Conservation (phyloP, 1,140 invertebrate species). For the Tachypleus tridentatus region DNA sequence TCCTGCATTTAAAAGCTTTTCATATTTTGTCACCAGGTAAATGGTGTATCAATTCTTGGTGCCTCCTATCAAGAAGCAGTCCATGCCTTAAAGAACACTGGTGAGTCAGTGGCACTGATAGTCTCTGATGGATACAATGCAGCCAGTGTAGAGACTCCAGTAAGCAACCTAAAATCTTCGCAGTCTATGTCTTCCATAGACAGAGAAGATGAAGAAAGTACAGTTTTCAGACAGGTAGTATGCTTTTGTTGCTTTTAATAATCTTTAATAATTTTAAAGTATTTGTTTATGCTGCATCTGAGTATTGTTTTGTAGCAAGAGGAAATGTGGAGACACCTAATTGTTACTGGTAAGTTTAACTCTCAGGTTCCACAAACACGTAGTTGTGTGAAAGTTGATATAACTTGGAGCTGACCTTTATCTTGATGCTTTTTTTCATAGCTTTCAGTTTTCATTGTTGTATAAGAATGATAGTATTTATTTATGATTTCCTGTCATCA, state of each 20-base stretch:
- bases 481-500: too few relatives aligned
- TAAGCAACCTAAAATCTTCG: slow-evolving; percentile 6
- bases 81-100: slow-evolving; percentile 66
- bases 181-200: slow-evolving; percentile 62
- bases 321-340: too few relatives aligned
- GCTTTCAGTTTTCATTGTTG: too few relatives aligned
- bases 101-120: slow-evolving; percentile 68
- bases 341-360: too few relatives aligned
- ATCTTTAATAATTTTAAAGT: neutral
- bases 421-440: too few relatives aligned
- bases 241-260: slow-evolving; percentile 17
- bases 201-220: slow-evolving; percentile 53
- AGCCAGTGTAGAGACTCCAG: slow-evolving; percentile 45
- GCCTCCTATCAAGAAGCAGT: slow-evolving; percentile 91
- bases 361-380: too few relatives aligned
- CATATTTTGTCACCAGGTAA: slow-evolving; percentile 38
- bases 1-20: too few relatives aligned
- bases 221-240: slow-evolving; percentile 37
- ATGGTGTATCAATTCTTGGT: slow-evolving; percentile 82
- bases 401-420: too few relatives aligned
- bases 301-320: too few relatives aligned
- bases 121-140: slow-evolving; percentile 83
- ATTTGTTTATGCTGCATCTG: too few relatives aligned
- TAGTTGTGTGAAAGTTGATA: too few relatives aligned
- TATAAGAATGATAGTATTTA: too few relatives aligned